phyloP scores from a whole-genome alignment of 2,113 vertebrate genomes.

The Oncorhynchus kisutch region DNA sequence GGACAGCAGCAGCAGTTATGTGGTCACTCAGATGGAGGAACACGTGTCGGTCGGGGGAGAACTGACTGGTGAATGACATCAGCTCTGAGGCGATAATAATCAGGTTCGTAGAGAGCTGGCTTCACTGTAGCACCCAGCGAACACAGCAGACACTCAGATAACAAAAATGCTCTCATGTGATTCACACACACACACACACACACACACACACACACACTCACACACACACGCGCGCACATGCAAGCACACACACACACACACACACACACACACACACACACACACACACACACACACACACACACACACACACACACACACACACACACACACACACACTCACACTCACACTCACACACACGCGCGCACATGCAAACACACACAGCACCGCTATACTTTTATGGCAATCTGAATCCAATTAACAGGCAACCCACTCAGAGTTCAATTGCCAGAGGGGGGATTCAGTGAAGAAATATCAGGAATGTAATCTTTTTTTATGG shows the following conservation, averaged over 20 bases:
- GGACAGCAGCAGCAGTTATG: constrained; percentile 23
- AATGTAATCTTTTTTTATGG: constrained; percentile 27
- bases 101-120: constrained; percentile 39
- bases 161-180: too few relatives aligned
- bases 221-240: too few relatives aligned
- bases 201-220: too few relatives aligned
- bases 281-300: background rate
- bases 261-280: too few relatives aligned
- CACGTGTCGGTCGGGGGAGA: constrained; percentile 19
- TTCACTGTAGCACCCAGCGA: constrained; percentile 4
- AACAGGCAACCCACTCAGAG: constrained; percentile 52
- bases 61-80: constrained; percentile 62
- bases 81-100: constrained; percentile 51
- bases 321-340: too few relatives aligned
- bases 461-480: constrained; percentile 25
- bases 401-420: constrained; percentile 64
- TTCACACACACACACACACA: background rate
- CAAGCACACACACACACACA: too few relatives aligned
- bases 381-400: constrained; percentile 37
- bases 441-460: constrained; percentile 37
- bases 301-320: too few relatives aligned
- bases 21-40: constrained; percentile 20
- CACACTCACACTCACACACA: too few relatives aligned
- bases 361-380: too few relatives aligned
- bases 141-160: constrained; percentile 16